phyloP scores from a whole-genome alignment of 2,797 vertebrate species.

The Poeciliopsis paucimaculata region DNA sequence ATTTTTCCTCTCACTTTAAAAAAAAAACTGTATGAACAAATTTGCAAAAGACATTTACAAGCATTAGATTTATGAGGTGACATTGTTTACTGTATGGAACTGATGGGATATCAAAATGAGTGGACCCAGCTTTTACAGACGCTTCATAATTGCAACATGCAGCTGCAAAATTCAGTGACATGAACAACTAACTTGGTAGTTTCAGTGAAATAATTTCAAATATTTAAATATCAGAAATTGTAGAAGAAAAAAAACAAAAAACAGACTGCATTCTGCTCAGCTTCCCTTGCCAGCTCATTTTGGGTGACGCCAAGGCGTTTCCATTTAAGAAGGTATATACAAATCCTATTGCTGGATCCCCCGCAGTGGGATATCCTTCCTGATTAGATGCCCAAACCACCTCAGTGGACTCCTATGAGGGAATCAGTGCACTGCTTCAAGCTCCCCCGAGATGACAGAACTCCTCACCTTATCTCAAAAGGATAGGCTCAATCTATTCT shows the following conservation, averaged over 20 bases:
- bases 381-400: neutral
- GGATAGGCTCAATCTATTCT: neutral
- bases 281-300: neutral
- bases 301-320: neutral
- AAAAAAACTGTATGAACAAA: neutral
- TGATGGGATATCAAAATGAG: neutral
- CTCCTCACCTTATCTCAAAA: slow-evolving; percentile 2
- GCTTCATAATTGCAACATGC: neutral
- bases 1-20: neutral
- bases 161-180: neutral
- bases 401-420: neutral
- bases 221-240: neutral
- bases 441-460: neutral
- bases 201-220: neutral
- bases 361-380: neutral
- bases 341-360: neutral
- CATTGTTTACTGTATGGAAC: neutral
- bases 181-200: neutral
- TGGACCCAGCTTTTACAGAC: neutral
- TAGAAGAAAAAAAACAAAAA: neutral
- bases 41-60: neutral
- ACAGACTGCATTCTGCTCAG: neutral
- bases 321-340: neutral
- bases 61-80: neutral
- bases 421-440: neutral